These are phyloP conservation scores for Setipinna tenuifilis DNA, from an alignment of 2,797 vertebrate genomes.

Conservation along the genomic window DNA sequence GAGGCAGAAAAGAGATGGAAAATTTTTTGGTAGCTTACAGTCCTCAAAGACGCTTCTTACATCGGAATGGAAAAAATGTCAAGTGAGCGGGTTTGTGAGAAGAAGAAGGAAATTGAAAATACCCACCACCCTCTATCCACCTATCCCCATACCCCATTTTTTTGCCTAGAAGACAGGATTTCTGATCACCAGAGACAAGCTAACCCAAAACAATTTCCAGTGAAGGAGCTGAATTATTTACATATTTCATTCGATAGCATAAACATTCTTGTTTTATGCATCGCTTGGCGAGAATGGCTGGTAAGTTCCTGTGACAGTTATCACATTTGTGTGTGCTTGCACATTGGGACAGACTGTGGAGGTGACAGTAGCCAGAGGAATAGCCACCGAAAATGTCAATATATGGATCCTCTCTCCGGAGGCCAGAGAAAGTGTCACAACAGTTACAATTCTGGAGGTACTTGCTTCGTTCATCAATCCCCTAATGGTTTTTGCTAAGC, in stretches of 20 bases:
- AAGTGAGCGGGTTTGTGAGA: conserved; percentile 61
- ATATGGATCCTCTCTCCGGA: conserved; percentile 23
- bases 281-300: conserved; percentile 53
- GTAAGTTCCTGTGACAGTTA: conserved; percentile 55
- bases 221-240: conserved; percentile 69
- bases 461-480: conserved; percentile 66
- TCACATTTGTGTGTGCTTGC: conserved; percentile 43
- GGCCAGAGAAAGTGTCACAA: conserved; percentile 55
- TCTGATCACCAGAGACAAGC: conserved; percentile 55
- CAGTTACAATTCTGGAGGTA: conserved; percentile 49
- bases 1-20: conserved; percentile 47
- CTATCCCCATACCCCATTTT: not conserved
- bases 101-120: conserved; percentile 62
- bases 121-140: conserved; percentile 15
- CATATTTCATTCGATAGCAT: conserved; percentile 57
- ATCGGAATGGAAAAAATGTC: conserved; percentile 68
- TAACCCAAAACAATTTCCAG: conserved; percentile 57
- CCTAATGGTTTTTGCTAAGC: conserved; percentile 65
- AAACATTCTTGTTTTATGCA: conserved; percentile 59
- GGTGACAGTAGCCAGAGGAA: conserved; percentile 26
- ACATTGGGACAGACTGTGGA: not conserved
- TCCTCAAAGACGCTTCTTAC: conserved; percentile 59
- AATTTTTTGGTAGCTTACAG: conserved; percentile 47
- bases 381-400: conserved; percentile 40
- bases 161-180: conserved; percentile 52